Evolutionary conservation across 2,888 invertebrate genomes (phyloP).

Genomic region (Tetramorium bicarinatum): DNA sequence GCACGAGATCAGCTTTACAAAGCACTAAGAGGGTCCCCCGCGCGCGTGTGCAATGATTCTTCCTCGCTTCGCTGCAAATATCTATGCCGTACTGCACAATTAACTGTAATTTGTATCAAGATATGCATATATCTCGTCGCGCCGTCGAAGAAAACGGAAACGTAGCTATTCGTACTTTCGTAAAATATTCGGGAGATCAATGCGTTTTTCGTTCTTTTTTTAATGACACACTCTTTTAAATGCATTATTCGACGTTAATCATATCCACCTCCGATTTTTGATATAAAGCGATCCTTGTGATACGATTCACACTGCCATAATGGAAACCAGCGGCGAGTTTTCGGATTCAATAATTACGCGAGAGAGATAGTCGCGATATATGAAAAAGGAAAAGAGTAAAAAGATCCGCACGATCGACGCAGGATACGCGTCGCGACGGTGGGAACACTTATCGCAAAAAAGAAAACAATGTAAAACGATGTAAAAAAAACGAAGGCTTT

Average conservation of each 20-base stretch:
- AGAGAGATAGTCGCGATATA: constrained; percentile 4
- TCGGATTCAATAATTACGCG: constrained; percentile 30
- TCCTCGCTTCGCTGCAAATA: constrained; percentile 79
- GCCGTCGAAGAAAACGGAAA: constrained; percentile 22
- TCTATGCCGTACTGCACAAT: constrained; percentile 76
- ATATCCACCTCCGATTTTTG: constrained; percentile 8
- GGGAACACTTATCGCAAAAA: constrained; percentile 14
- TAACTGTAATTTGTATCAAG: constrained; percentile 66
- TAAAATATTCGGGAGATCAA: background rate
- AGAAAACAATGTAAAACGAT: constrained; percentile 32
- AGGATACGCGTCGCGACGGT: background rate
- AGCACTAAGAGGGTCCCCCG: constrained; percentile 74
- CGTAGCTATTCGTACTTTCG: constrained; percentile 24
- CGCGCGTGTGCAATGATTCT: constrained; percentile 64
- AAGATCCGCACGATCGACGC: background rate
- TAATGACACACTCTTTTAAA: background rate
- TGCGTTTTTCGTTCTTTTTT: background rate
- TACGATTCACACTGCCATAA: constrained; percentile 29
- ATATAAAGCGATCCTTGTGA: constrained; percentile 20
- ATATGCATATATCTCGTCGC: constrained; percentile 46
- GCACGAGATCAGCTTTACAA: constrained; percentile 77
- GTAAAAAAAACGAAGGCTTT: constrained; percentile 35
- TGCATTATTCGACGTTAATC: background rate
- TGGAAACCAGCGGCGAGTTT: background rate
- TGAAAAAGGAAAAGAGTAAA: background rate